These are phyloP conservation scores for Nyctibius bracteatus DNA, from an alignment of 2,113 vertebrate species.

Conservation along the genomic window DNA sequence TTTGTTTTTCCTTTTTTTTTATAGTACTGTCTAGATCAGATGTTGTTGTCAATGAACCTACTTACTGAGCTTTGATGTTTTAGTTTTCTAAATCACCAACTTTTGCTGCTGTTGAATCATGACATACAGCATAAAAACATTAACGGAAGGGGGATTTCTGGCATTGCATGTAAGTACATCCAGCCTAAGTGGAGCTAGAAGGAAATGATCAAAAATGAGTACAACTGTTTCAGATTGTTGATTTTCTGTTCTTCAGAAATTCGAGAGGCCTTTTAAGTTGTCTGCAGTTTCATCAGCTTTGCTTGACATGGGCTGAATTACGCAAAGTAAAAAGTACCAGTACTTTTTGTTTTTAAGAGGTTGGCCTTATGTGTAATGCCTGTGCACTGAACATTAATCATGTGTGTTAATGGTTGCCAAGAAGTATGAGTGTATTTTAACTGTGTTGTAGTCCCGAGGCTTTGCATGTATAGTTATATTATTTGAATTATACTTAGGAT, in stretches of 20 bases:
- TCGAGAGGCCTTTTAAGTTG: neutral
- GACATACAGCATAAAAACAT: neutral
- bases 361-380: neutral
- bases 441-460: neutral
- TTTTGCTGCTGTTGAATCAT: neutral
- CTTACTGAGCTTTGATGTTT: neutral
- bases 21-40: neutral
- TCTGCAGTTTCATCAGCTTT: neutral
- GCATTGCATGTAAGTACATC: neutral
- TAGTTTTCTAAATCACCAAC: neutral
- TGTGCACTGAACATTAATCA: neutral
- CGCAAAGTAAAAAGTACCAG: neutral
- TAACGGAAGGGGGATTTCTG: neutral
- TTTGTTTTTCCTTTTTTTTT: neutral
- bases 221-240: neutral
- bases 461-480: neutral
- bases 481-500: neutral
- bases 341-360: neutral
- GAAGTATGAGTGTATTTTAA: neutral
- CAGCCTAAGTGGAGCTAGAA: neutral
- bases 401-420: neutral
- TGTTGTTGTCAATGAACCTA: neutral
- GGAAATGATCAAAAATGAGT: neutral
- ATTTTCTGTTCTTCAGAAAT: neutral
- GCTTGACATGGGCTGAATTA: neutral